Evolutionary conservation across 1,140 invertebrate species (phyloP).

Genomic region (Leucophenga varia): DNA sequence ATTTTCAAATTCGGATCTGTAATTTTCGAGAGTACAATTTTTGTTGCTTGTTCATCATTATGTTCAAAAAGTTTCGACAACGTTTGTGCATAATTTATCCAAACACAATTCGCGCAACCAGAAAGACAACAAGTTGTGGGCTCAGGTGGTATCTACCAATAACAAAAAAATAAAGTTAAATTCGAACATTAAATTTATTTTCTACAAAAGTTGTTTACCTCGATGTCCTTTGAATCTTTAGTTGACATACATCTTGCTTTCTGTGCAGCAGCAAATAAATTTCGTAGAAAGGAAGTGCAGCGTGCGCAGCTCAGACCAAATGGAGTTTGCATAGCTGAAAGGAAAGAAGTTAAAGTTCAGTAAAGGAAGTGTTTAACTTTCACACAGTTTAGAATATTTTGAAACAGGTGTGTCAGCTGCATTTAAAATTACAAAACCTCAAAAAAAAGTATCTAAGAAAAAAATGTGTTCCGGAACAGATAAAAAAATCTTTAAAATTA

Average conservation of each 20-base stretch:
- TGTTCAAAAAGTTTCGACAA: slow-evolving; percentile 69
- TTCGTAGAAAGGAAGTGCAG: too few relatives aligned
- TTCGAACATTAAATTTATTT: not conserved
- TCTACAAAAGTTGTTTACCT: too few relatives aligned
- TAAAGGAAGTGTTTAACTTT: slow-evolving; percentile 31
- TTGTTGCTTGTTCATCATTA: slow-evolving; percentile 66
- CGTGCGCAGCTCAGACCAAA: too few relatives aligned
- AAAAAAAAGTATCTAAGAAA: slow-evolving; percentile 13
- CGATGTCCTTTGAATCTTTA: too few relatives aligned
- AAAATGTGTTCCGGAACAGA: slow-evolving; percentile 49
- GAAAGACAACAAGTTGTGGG: slow-evolving; percentile 90
- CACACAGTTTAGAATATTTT: slow-evolving; percentile 25
- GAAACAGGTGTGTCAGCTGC: slow-evolving; percentile 35
- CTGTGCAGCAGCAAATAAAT: too few relatives aligned
- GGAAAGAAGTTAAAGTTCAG: too few relatives aligned
- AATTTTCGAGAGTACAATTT: slow-evolving; percentile 75
- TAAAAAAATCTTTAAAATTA: slow-evolving; percentile 26
- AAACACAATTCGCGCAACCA: slow-evolving; percentile 93
- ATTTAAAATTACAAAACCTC: too few relatives aligned
- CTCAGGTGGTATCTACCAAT: slow-evolving; percentile 59
- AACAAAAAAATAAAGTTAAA: slow-evolving; percentile 11
- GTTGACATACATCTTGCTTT: too few relatives aligned
- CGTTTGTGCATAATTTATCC: slow-evolving; percentile 87
- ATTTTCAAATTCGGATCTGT: slow-evolving; percentile 80
- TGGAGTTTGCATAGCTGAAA: too few relatives aligned